These are phyloP conservation scores for Camponotus vicinus DNA, from an alignment of 1,140 invertebrate genomes.

Conservation along the genomic window DNA sequence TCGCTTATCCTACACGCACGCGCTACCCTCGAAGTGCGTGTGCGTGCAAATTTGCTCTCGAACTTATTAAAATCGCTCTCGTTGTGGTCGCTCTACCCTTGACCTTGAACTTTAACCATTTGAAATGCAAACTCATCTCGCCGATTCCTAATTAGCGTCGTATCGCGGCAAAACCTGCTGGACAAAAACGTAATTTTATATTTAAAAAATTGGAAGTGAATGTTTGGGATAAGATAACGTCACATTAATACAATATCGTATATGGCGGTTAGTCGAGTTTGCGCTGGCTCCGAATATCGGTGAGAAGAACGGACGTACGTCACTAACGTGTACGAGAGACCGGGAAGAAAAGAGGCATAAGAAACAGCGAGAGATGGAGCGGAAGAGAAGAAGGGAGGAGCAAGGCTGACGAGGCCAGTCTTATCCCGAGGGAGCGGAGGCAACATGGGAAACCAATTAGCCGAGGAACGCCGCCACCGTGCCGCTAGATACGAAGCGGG, in stretches of 20 bases:
- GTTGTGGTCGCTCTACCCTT: constrained; percentile 14
- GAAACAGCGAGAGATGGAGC: constrained; percentile 21
- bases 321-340: constrained; percentile 35
- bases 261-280: constrained; percentile 20
- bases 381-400: constrained; percentile 22
- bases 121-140: constrained; percentile 8
- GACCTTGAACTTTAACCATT: background rate
- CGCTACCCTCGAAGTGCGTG: constrained; percentile 19
- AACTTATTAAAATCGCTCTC: constrained; percentile 68
- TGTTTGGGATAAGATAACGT: constrained; percentile 32
- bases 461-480: constrained; percentile 79
- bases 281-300: constrained; percentile 1
- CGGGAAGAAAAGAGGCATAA: constrained; percentile 27
- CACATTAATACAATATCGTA: background rate
- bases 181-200: background rate
- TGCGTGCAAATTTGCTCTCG: constrained; percentile 68
- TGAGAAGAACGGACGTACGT: constrained; percentile 41
- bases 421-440: constrained; percentile 82
- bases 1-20: constrained; percentile 57
- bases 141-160: background rate
- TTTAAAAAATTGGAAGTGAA: background rate
- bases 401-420: constrained; percentile 61
- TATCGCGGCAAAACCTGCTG: background rate
- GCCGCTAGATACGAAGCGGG: constrained; percentile 81
- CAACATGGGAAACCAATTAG: constrained; percentile 86